phyloP scores from a whole-genome alignment of 2,113 vertebrate genomes.

The Melanotaenia duboulayi region DNA sequence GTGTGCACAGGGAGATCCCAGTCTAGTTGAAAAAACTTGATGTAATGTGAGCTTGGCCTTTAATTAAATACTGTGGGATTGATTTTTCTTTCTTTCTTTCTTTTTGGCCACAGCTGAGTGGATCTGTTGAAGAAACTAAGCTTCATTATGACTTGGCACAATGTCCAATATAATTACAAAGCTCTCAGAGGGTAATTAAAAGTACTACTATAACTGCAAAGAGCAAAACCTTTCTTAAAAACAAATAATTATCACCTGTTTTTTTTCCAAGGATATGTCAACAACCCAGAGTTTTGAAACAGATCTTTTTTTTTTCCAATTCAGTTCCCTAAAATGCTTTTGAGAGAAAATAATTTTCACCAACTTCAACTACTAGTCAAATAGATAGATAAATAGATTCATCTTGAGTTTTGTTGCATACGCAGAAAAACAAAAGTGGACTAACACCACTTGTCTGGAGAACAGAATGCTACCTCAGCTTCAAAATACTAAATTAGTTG shows the following conservation, averaged over 20 bases:
- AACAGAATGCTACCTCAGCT: no score
- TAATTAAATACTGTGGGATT: constrained; percentile 82
- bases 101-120: constrained; percentile 58
- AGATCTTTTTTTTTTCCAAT: no score
- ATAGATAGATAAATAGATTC: no score
- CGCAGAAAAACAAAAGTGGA: no score
- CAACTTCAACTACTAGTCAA: no score
- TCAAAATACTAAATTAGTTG: no score
- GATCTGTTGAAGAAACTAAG: constrained; percentile 46
- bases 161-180: constrained; percentile 59
- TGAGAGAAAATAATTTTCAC: no score
- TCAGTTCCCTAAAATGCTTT: no score
- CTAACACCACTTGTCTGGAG: no score
- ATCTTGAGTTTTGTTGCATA: no score
- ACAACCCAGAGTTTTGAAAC: background rate
- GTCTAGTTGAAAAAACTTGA: constrained; percentile 56
- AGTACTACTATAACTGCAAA: constrained; percentile 27
- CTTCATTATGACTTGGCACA: constrained; percentile 60
- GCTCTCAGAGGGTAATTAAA: constrained; percentile 58
- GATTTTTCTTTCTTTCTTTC: constrained; percentile 59
- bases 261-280: constrained; percentile 11
- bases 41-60: constrained; percentile 80
- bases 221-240: constrained; percentile 25
- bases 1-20: constrained; percentile 46
- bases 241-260: constrained; percentile 14